A percentile compares a stretch with the other conserved stretches of the same genome.
Conservation (phyloP, 2,797 vertebrate genomes). For the Scarus forsteni region DNA sequence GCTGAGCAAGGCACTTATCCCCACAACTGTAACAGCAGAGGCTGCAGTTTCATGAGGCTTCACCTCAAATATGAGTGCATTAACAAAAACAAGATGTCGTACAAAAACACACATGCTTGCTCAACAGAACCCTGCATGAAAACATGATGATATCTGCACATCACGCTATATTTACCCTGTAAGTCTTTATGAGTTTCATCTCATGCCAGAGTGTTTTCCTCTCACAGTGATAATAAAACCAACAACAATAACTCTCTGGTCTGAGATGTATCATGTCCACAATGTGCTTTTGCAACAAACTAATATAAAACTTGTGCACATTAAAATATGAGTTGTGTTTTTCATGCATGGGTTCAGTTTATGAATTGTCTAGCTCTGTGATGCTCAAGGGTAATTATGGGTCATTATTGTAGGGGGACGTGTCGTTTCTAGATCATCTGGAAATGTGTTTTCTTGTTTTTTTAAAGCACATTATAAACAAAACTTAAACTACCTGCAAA, state of each 20-base stretch:
- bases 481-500: conserved; percentile 13
- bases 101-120: neutral
- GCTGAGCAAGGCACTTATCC: conserved; percentile 61
- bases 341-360: conserved; percentile 29
- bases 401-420: neutral
- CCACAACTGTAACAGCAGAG: conserved; percentile 36
- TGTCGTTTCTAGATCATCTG: conserved; percentile 6
- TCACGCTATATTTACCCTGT: conserved; percentile 9
- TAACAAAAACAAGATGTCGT: conserved; percentile 24
- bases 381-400: neutral
- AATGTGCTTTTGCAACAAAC: conserved; percentile 40
- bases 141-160: conserved; percentile 42
- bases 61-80: conserved; percentile 30
- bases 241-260: conserved; percentile 38
- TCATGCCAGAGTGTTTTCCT: conserved; percentile 37
- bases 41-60: conserved; percentile 25
- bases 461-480: neutral
- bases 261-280: conserved; percentile 25
- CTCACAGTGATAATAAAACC: conserved; percentile 70
- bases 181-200: conserved; percentile 9
- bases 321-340: conserved; percentile 21
- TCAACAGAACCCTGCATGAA: conserved; percentile 19
- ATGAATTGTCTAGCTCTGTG: neutral
- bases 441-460: neutral
- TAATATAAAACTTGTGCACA: conserved; percentile 21